phyloP scores from a whole-genome alignment of 2,797 vertebrate species.

The Salarias fasciatus region DNA sequence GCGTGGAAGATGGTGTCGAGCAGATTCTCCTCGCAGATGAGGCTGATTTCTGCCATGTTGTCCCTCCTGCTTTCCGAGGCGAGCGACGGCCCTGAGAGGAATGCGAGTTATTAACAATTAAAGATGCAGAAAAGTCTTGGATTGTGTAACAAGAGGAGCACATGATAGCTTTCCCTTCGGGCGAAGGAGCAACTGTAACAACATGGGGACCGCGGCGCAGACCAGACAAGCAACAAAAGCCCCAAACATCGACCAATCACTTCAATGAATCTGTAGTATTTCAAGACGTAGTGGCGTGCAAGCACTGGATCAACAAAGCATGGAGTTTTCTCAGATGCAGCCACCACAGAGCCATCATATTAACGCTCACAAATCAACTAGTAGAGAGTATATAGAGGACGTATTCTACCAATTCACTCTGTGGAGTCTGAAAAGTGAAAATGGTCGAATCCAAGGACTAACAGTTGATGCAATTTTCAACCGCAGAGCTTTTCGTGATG shows the following conservation, averaged over 20 bases:
- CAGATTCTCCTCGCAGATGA: slow-evolving; percentile 88
- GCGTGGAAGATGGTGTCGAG: slow-evolving; percentile 88
- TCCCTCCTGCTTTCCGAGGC: slow-evolving; percentile 60
- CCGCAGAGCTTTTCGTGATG: too few species aligned
- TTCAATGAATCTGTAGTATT: background rate
- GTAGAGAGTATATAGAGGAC: too few species aligned
- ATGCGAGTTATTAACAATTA: background rate
- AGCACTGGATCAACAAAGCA: too few species aligned
- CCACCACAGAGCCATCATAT: too few species aligned
- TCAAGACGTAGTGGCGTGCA: too few species aligned
- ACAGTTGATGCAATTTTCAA: too few species aligned
- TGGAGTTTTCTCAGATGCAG: too few species aligned
- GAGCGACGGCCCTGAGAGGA: slow-evolving; percentile 44
- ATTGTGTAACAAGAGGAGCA: slow-evolving; percentile 32
- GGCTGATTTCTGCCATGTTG: slow-evolving; percentile 67
- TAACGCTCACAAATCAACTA: too few species aligned
- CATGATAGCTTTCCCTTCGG: slow-evolving; percentile 54
- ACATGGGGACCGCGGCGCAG: background rate
- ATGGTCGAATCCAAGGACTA: too few species aligned
- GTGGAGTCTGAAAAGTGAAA: too few species aligned
- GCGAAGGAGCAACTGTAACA: slow-evolving; percentile 11
- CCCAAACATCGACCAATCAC: background rate
- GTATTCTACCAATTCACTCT: too few species aligned
- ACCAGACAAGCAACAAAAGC: background rate
- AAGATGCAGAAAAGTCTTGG: slow-evolving; percentile 11